These are phyloP conservation scores for Arctocebus calabarensis DNA, from an alignment of 2,797 vertebrate species.

Conservation along the genomic window DNA sequence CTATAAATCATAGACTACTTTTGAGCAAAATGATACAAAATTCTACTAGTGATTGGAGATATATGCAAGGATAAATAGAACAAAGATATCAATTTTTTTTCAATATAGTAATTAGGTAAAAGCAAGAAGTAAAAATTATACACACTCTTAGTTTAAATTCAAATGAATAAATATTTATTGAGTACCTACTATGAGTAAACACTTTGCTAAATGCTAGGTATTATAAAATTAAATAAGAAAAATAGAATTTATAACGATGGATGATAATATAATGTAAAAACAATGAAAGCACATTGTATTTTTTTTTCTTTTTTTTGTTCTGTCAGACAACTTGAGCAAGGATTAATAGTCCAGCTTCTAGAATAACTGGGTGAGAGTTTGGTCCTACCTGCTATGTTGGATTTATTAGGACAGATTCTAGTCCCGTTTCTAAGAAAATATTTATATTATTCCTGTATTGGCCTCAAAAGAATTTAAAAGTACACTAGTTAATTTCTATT, in stretches of 20 bases:
- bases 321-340: neutral
- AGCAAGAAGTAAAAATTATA: neutral
- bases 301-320: neutral
- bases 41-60: neutral
- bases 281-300: neutral
- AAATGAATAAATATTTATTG: slow-evolving; percentile 7
- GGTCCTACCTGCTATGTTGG: neutral
- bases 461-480: neutral
- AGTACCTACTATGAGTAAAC: neutral
- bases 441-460: neutral
- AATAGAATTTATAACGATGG: neutral
- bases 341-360: neutral
- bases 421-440: neutral
- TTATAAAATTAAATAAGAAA: neutral
- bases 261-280: neutral
- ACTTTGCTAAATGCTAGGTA: neutral
- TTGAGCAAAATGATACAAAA: neutral
- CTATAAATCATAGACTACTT: neutral
- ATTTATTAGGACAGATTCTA: neutral
- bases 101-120: neutral
- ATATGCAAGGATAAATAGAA: neutral
- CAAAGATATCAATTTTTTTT: neutral
- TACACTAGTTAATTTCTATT: neutral
- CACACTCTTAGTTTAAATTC: neutral
- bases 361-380: neutral